Evolutionary conservation across 2,113 vertebrate species (phyloP).

Genomic region (Felis chaus): DNA sequence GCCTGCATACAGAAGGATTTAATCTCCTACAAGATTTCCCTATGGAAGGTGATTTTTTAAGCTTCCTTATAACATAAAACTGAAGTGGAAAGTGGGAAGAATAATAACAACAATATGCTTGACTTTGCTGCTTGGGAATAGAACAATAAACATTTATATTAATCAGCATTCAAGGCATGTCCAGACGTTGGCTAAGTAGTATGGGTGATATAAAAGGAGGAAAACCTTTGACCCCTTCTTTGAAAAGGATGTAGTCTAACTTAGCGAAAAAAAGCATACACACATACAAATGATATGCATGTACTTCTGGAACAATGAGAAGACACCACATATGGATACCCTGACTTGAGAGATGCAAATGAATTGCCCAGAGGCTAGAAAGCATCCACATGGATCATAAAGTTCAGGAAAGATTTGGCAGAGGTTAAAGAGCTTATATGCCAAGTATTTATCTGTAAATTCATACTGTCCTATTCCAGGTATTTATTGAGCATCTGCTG

Average conservation of each 20-base stretch:
- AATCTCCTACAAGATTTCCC: neutral
- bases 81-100: slow-evolving; percentile 1
- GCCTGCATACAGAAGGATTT: neutral
- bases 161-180: neutral
- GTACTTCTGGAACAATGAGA: neutral
- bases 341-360: neutral
- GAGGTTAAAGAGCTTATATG: neutral
- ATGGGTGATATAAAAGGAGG: neutral
- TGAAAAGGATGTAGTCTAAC: neutral
- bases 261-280: neutral
- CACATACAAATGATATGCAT: neutral
- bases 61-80: neutral
- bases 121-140: neutral
- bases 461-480: neutral
- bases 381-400: neutral
- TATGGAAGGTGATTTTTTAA: neutral
- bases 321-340: neutral
- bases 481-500: neutral
- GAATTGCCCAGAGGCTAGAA: neutral
- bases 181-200: neutral
- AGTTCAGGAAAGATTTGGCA: neutral
- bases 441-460: neutral
- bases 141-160: slow-evolving; percentile 19
- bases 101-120: neutral
- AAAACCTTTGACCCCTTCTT: neutral